Percentiles rank a stretch among this genome's conserved stretches.
phyloP scores from a whole-genome alignment of 2,797 vertebrate species.

The Chrosomus eos region DNA sequence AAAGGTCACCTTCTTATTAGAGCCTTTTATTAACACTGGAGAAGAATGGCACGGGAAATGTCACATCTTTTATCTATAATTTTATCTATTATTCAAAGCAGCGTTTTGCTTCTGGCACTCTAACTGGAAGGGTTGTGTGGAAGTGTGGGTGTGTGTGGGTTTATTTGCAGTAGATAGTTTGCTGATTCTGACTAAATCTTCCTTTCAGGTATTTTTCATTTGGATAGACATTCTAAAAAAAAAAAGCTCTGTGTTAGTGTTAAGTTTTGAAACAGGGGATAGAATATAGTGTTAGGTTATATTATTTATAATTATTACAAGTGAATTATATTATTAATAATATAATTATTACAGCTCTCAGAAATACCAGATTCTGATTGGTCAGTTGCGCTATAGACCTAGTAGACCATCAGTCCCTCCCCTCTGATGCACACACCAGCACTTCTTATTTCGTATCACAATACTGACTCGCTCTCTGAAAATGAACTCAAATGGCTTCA shows the following conservation, averaged over 20 bases:
- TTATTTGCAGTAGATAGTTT: not conserved
- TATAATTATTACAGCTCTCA: not conserved
- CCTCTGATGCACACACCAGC: too few species aligned
- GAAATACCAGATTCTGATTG: not conserved
- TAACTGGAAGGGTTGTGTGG: slow-evolving; percentile 27
- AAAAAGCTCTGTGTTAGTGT: not conserved
- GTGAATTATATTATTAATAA: not conserved
- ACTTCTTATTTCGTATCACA: not conserved
- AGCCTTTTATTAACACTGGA: slow-evolving; percentile 80
- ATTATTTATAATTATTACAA: not conserved
- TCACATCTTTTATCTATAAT: slow-evolving; percentile 77
- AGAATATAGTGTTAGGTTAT: not conserved
- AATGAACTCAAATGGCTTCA: not conserved
- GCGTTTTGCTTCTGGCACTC: slow-evolving; percentile 55
- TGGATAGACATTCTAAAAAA: not conserved
- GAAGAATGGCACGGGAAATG: slow-evolving; percentile 80
- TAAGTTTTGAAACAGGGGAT: not conserved
- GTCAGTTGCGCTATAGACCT: not conserved
- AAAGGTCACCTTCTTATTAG: slow-evolving; percentile 84
- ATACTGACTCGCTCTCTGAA: not conserved
- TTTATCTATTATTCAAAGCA: slow-evolving; percentile 68
- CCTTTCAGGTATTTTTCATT: not conserved
- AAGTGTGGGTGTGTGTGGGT: not conserved
- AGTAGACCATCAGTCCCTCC: too few species aligned
- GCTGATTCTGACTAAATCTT: not conserved